Conservation (phyloP, 2,797 vertebrate species). For the Mycteria americana region DNA sequence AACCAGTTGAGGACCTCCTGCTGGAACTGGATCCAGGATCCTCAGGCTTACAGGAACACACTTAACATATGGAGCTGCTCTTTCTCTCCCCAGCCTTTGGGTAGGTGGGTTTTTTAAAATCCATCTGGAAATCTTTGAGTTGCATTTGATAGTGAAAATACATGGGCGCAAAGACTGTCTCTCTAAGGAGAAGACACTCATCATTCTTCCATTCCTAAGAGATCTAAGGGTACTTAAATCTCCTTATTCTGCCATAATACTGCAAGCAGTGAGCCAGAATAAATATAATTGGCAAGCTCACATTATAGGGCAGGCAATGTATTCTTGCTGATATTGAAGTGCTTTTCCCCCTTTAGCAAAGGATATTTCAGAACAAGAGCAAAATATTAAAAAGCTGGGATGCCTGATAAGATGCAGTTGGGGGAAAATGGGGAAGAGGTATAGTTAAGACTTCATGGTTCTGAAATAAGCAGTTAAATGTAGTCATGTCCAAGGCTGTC, state of each 20-base stretch:
- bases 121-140: constrained; percentile 70
- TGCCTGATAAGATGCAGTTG: not conserved
- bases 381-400: constrained; percentile 45
- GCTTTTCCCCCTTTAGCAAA: constrained; percentile 8
- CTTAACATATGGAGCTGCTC: constrained; percentile 72
- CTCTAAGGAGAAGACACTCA: constrained; percentile 58
- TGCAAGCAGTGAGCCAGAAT: constrained; percentile 70
- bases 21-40: constrained; percentile 67
- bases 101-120: constrained; percentile 74
- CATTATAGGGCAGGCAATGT: constrained; percentile 50
- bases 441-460: not conserved
- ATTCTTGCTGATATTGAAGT: constrained; percentile 21
- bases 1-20: constrained; percentile 57
- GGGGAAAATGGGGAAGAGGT: not conserved
- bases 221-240: constrained; percentile 67
- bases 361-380: constrained; percentile 48
- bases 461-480: not conserved
- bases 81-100: constrained; percentile 63
- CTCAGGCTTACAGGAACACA: constrained; percentile 67
- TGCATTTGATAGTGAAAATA: constrained; percentile 52
- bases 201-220: constrained; percentile 66
- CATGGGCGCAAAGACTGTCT: constrained; percentile 45
- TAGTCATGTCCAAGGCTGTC: not conserved
- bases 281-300: constrained; percentile 58
- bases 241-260: constrained; percentile 54